Evolutionary conservation across 2,888 invertebrate species (phyloP), one percentile per base, ranked within the genome.

Genomic region (Stegana nigrithorax): DNA sequence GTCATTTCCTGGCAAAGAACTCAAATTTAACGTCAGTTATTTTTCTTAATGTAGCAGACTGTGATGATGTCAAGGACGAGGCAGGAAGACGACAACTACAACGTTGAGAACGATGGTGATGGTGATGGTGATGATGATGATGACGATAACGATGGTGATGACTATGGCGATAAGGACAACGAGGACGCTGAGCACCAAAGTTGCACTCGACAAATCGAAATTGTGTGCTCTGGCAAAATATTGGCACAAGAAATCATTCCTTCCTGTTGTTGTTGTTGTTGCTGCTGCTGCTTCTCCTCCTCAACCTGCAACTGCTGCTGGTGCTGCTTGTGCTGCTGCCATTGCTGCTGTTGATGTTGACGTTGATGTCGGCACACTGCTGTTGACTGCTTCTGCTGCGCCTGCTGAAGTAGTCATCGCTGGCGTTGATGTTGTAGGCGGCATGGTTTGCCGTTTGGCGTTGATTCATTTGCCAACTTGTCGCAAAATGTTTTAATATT

Each of bases 221-320:
- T 83, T 83, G 83, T 83, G 83, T 83, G 76, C 82, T 78, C 81
- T 83, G 81, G 79, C 73, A 83, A 83, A 83, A 83, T 83, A 83
- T 83, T 83, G 83, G 83, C 83, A 82, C 78, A 83, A 83, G 83
- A 82, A 83, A 83, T 83, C 82, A 82, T 81, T 82, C 81, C 81
- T 82, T 83, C 83, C 82, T 83, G 81, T 78, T 81, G 75, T 74
- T 72, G 75, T 14, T 62, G 45, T 29, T 61, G 56, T 14, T 64
- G 62, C 8, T 57, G 59, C 25, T 55, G n/a, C 26, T 36, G 44
- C 21, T 14, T 17, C 39, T 57, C 45, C 14, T 67, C 56, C 21
- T 66, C 32, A n/a, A 14, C 21, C 29, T n/a, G n/a, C 29, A 12
- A 63, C 58, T 67, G 62, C 36, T 67, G 66, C 55, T 62, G 59